Evolutionary conservation across 1,140 invertebrate species (phyloP).

Genomic region (Bombyx mori): ASM3026992v2 NC_085120.1:475501-476000

Average conservation of each 20-base stretch:
- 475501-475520: neutral
- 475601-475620: neutral
- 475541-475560: neutral
- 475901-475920: too few relatives aligned
- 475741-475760: too few relatives aligned
- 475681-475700: too few relatives aligned
- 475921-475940: slow-evolving; percentile 17
- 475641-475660: neutral
- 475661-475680: neutral
- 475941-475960: slow-evolving; percentile 4
- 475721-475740: too few relatives aligned
- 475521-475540: neutral
- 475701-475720: neutral
- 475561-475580: neutral
- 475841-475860: too few relatives aligned
- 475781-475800: too few relatives aligned
- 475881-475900: too few relatives aligned
- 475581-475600: neutral
- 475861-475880: too few relatives aligned
- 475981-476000: slow-evolving; percentile 10
- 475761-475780: too few relatives aligned
- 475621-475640: neutral
- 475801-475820: too few relatives aligned
- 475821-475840: too few relatives aligned
- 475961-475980: slow-evolving; percentile 20